phyloP scores from a whole-genome alignment of 2,888 invertebrate species.

The Pterostichus niger region DNA sequence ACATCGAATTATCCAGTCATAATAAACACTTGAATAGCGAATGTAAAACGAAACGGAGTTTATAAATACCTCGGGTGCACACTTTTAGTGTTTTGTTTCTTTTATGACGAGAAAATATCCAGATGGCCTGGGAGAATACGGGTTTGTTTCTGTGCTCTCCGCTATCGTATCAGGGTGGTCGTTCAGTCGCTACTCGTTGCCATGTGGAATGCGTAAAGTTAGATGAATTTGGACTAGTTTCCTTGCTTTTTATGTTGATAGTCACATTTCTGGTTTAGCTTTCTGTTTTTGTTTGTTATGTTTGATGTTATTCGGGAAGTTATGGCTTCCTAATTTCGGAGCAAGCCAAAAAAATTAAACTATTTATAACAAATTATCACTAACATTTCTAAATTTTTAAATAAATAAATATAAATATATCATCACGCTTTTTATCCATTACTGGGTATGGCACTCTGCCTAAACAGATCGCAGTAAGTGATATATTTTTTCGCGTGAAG shows the following conservation, averaged over 20 bases:
- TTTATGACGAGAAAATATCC: constrained; percentile 57
- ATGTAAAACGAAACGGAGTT: constrained; percentile 13
- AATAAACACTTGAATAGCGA: not conserved
- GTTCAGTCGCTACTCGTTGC: not conserved
- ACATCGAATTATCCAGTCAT: not conserved
- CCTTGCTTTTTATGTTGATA: not conserved
- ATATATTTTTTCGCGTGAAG: no score
- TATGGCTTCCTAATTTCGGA: no score
- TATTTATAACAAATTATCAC: no score
- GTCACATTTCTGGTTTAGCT: not conserved
- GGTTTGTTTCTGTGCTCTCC: constrained; percentile 2
- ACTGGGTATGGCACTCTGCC: no score
- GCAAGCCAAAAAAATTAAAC: no score
- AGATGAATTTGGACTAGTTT: no score
- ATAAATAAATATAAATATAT: no score
- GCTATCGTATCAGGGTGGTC: not conserved
- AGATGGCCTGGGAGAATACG: constrained; percentile 43
- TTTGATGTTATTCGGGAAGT: not conserved
- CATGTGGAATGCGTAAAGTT: not conserved
- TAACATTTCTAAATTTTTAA: no score
- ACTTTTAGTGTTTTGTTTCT: constrained; percentile 40
- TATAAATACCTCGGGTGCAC: constrained; percentile 18
- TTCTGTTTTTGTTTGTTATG: not conserved
- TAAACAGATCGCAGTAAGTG: no score
- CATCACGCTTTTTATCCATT: no score